Conservation (phyloP, 2,113 vertebrate species). For the Cynocephalus volans region DNA sequence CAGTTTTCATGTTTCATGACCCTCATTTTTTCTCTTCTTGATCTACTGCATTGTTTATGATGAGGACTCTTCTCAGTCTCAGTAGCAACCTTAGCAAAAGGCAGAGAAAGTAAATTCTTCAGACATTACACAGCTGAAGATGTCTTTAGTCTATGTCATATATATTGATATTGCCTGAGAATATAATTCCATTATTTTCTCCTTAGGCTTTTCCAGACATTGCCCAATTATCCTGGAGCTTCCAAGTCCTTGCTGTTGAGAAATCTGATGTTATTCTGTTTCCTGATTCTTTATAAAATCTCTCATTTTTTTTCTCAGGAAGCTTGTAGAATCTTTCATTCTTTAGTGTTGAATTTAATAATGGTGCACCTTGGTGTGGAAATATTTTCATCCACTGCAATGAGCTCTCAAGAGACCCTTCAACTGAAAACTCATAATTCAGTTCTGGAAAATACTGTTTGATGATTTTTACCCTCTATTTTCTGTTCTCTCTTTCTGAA, state of each 20-base stretch:
- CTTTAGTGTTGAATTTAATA: neutral
- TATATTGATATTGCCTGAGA: neutral
- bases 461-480: neutral
- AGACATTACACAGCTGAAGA: neutral
- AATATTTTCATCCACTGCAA: neutral
- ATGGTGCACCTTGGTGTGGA: neutral
- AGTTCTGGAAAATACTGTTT: slow-evolving; percentile 23
- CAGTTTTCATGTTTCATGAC: neutral
- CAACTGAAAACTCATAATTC: slow-evolving; percentile 24
- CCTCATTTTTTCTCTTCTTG: slow-evolving; percentile 32
- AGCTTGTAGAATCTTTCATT: neutral
- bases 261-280: slow-evolving; percentile 26
- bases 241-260: neutral
- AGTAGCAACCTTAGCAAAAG: neutral
- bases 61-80: neutral
- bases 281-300: slow-evolving; percentile 8
- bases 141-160: slow-evolving; percentile 3
- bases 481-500: slow-evolving; percentile 8
- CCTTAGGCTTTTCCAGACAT: neutral
- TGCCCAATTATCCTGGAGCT: neutral
- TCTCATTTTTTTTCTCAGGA: neutral
- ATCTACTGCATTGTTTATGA: neutral
- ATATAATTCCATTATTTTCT: neutral
- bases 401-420: neutral
- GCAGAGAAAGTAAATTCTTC: neutral